A percentile compares a stretch with the other conserved stretches of the same genome.
These are phyloP conservation scores for Watersipora subatra DNA, from an alignment of 1,140 invertebrate species.

Conservation along the genomic window DNA sequence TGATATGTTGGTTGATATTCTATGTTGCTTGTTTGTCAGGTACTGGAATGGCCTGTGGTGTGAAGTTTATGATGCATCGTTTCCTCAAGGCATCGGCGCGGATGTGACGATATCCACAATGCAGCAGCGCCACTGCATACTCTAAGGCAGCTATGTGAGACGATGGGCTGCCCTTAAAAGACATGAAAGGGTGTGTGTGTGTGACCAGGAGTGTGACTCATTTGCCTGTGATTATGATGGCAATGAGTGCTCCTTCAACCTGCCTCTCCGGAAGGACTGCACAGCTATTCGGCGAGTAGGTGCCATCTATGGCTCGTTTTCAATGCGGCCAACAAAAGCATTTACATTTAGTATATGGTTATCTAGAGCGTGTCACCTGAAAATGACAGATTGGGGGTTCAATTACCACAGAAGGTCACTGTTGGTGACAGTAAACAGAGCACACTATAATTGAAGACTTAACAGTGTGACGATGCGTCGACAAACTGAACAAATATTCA, in stretches of 20 bases:
- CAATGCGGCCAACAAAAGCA: no score
- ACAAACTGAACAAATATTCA: no score
- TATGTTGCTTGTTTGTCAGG: no score
- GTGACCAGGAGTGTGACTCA: slow-evolving; percentile 83
- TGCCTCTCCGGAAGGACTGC: slow-evolving; percentile 65
- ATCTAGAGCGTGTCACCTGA: no score
- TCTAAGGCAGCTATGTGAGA: slow-evolving; percentile 58
- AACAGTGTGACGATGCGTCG: no score
- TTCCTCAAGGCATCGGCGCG: slow-evolving; percentile 19
- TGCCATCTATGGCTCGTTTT: no score
- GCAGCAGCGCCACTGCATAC: slow-evolving; percentile 40
- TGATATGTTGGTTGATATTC: no score
- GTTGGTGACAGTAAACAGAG: no score
- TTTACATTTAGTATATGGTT: no score
- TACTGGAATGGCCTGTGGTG: slow-evolving; percentile 64
- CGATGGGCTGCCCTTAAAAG: slow-evolving; percentile 64
- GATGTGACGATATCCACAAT: slow-evolving; percentile 9
- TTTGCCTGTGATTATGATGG: slow-evolving; percentile 88
- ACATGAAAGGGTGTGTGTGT: slow-evolving; percentile 64
- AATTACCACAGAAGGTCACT: no score
- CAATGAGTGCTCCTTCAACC: slow-evolving; percentile 66
- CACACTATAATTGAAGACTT: no score
- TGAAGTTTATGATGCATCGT: slow-evolving; percentile 42
- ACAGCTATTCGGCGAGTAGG: slow-evolving; percentile 44
- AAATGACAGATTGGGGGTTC: no score